Conservation (phyloP, 2,113 vertebrate species). For the Hemiscyllium ocellatum region DNA sequence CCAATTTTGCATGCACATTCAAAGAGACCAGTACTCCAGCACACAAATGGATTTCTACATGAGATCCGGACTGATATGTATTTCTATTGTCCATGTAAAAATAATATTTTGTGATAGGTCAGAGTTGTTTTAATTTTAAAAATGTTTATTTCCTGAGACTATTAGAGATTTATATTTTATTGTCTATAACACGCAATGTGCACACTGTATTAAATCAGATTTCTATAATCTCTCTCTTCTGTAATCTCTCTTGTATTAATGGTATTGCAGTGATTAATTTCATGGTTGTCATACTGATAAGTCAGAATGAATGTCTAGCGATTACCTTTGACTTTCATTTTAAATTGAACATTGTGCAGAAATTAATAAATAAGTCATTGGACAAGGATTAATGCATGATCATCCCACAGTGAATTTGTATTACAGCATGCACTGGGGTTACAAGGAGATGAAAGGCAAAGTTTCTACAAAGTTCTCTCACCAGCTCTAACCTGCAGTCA, state of each 20-base stretch:
- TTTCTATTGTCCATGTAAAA: not conserved
- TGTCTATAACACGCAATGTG: not conserved
- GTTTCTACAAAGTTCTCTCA: not conserved
- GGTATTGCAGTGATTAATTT: constrained; percentile 20
- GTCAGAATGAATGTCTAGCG: constrained; percentile 2
- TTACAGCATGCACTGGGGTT: not conserved
- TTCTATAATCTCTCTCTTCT: not conserved
- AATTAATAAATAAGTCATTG: not conserved
- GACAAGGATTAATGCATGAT: not conserved
- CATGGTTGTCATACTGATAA: not conserved
- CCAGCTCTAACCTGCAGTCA: not conserved
- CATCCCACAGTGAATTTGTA: not conserved
- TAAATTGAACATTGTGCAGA: not conserved
- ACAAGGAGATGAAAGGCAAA: not conserved
- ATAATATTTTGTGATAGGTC: not conserved
- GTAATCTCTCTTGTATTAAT: not conserved
- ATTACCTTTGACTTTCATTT: not conserved
- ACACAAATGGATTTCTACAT: not conserved
- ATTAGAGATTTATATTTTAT: not conserved
- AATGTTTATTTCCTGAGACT: not conserved
- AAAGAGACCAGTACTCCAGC: not conserved
- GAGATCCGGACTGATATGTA: not conserved
- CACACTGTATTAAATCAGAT: not conserved
- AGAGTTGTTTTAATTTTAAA: not conserved
- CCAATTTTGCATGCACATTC: not conserved